Evolutionary conservation across 1,140 invertebrate genomes (phyloP), one percentile per base, ranked within the genome.

Genomic region (Bathynomus jamesi): DNA sequence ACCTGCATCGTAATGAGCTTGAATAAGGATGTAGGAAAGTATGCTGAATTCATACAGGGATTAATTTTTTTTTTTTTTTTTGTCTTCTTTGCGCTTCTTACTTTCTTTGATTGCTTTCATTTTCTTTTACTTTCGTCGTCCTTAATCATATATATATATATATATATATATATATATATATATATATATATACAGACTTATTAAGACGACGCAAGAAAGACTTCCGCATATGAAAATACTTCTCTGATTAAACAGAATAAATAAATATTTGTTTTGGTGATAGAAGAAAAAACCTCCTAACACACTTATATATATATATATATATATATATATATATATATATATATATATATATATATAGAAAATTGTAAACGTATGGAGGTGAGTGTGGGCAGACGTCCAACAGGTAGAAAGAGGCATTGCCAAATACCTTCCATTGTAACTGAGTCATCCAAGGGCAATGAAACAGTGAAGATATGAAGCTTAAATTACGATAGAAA

Each of bases 41-140:
- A n/a, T n/a, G n/a, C n/a, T n/a, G n/a, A n/a, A n/a, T n/a, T n/a
- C n/a, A n/a, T n/a, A n/a, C n/a, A n/a, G n/a, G n/a, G n/a, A n/a
- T n/a, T n/a, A n/a, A n/a, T n/a, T n/a, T n/a, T n/a, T n/a, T n/a
- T n/a, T n/a, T n/a, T n/a, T n/a, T n/a, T n/a, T n/a, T n/a, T n/a
- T n/a, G n/a, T n/a, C n/a, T n/a, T n/a, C n/a, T n/a, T n/a, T 40
- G 61, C 28, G 28, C 40, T 31, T 24, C 11, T 30, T 65, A 30
- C 70, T 62, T 63, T 68, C 64, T 60, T 68, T 69, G 53, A 68
- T 60, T 71, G 67, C 66, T 63, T 65, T 63, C 66, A 29, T 71
- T 31, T 66, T 63, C 60, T 63, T 71, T 63, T 62, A 40, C 27
- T 60, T 28, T 61, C 29, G 32, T 17, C 7, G 32, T 40, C 17